Percentiles rank a stretch among this genome's conserved stretches.
phyloP scores from a whole-genome alignment of 2,113 vertebrate species.

The Muntiacus muntjak region DNA sequence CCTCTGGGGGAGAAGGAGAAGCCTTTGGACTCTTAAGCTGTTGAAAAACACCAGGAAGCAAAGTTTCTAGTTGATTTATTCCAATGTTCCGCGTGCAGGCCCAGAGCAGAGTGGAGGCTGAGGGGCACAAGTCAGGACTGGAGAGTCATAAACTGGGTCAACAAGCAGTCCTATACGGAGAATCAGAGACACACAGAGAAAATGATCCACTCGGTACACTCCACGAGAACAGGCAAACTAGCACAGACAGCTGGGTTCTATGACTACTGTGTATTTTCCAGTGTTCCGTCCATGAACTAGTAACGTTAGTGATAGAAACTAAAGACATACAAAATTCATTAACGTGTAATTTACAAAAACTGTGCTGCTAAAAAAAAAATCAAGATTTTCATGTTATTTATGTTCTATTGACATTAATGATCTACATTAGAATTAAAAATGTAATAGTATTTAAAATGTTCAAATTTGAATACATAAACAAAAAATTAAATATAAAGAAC shows the following conservation, averaged over 20 bases:
- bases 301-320: neutral
- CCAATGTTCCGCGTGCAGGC: rapidly evolving
- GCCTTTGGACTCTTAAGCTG: neutral
- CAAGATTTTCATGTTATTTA: neutral
- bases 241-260: rapidly evolving
- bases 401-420: neutral
- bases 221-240: rapidly evolving
- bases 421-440: neutral
- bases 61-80: rapidly evolving
- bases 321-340: neutral
- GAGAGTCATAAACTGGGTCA: rapidly evolving
- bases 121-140: rapidly evolving
- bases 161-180: rapidly evolving
- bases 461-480: neutral
- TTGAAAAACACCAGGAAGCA: neutral
- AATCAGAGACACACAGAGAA: too few species aligned
- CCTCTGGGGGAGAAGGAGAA: neutral
- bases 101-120: neutral
- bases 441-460: neutral
- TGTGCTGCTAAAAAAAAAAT: neutral
- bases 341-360: too few species aligned
- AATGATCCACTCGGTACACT: rapidly evolving
- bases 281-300: neutral
- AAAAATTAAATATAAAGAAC: neutral
- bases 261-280: neutral